Base-by-base conservation (phyloP, 1,140 invertebrate genomes). In the Plodia interpunctella region DNA sequence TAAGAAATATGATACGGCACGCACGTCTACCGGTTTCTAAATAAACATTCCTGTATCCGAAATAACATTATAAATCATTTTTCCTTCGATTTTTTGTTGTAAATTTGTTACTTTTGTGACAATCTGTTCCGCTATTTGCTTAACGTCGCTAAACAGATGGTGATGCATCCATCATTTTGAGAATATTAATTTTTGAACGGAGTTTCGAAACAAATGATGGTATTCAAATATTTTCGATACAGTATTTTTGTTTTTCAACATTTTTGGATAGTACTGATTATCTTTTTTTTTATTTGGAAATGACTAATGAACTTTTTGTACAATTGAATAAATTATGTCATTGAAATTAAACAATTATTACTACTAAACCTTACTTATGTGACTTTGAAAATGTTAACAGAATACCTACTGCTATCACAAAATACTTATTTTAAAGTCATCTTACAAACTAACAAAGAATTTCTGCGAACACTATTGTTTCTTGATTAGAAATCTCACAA, bases 81-180 rank as follows among this genome's bases (percentile, higher is more conserved):
- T 70, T 66, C 44, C 66, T 70, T 63, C 59, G 61, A 62, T 76
- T 87, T 87, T 86, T 85, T 86, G 70, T 80, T 72, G 59, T 71
- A 80, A 86, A 85, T 84, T 85, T 86, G 82, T 86, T 83, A 86
- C 77, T 86, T 83, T 80, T 75, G 74, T 84, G 78, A 86, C 84
- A 84, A 84, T 88, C 83, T 87, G 87, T 89, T 89, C 84, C 87
- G 87, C 78, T 89, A 87, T 89, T 89, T 85, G 87, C 84, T 87
- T 80, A 82, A 70, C 70, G 76, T 87, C 76, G 63, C 74, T 74
- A 81, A 87, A 87, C 87, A 89, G 80, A 87, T 89, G 86, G 63
- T 63, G 53, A 63, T 54, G 59, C 78, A 85, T 87, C 73, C 73
- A 83, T 89, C 83, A 88, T 83, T 83, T 76, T 59, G 63, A 55